A percentile compares a stretch with the other conserved stretches of the same genome.
These are phyloP conservation scores for Ivindomyrus marchei DNA, from an alignment of 2,113 vertebrate genomes.

Conservation along the genomic window DNA sequence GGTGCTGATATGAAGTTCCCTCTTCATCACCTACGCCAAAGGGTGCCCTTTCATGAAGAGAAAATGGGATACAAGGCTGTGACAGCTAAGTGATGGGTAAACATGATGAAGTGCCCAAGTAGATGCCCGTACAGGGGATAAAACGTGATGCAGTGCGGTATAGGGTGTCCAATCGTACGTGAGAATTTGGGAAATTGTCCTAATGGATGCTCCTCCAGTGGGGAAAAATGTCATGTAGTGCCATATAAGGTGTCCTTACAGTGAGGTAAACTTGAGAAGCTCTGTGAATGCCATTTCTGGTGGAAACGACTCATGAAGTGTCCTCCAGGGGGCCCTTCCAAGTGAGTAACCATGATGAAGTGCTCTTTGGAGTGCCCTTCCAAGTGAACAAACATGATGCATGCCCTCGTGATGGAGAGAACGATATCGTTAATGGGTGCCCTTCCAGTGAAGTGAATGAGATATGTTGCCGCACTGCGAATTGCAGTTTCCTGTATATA, in stretches of 20 bases:
- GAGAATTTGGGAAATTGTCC: neutral
- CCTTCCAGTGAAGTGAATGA: too few relatives aligned
- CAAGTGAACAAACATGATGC: too few relatives aligned
- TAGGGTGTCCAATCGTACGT: neutral
- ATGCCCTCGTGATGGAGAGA: too few relatives aligned
- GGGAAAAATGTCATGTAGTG: neutral
- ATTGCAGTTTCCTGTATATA: too few relatives aligned
- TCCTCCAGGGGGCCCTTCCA: slow-evolving; percentile 28
- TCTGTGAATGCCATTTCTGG: neutral
- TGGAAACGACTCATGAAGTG: neutral
- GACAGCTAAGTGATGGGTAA: neutral
- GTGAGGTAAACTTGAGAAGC: neutral
- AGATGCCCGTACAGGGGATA: neutral
- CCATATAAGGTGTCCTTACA: neutral
- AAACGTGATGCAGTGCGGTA: neutral
- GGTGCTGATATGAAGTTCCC: neutral
- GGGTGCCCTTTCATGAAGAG: neutral
- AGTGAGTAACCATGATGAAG: too few relatives aligned
- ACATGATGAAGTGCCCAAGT: neutral
- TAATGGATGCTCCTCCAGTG: neutral
- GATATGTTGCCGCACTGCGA: too few relatives aligned
- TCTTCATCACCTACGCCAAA: neutral
- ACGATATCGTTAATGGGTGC: too few relatives aligned
- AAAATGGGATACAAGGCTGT: neutral
- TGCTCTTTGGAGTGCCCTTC: too few relatives aligned